Base-by-base conservation (phyloP, 2,888 invertebrate genomes). In the Eutolmus rufibarbis region DNA sequence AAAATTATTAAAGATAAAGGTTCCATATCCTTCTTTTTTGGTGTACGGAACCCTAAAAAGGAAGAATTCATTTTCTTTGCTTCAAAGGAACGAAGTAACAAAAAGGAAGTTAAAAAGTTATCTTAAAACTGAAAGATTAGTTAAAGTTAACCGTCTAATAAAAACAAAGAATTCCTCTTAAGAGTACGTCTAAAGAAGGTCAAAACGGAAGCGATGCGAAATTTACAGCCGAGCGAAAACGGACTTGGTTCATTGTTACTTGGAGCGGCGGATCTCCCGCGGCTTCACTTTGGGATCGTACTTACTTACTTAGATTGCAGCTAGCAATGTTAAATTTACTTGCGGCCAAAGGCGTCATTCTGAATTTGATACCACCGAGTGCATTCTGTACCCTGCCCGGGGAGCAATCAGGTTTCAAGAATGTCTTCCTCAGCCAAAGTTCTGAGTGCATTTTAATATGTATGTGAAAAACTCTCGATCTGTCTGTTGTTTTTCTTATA, bases 261-360 rank as follows among this genome's bases (percentile, higher is more conserved):
- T 56, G 51, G 77, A 86, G 40, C 87, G 87, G 88, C 87, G 86
- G 81, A 87, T 86, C 84, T 46, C 86, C 88, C 56, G 89, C 89
- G 85, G 89, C 87, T 81, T 88, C 86, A 87, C 87, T 87, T 89
- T 89, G 66, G 87, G 87, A 89, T 88, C 34, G 43, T 46, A 46
- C 43, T 46, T 46, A 16, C 16, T 46, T 28, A 46, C n/a, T 51
- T 43, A 76, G 76, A 37, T 37, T 46, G 74, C 76, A 74, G 43
- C 31, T 86, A 23, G 19, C 57, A 34, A 84, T 74, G 84, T 74
- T 74, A 86, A 86, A 86, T 86, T 86, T 76, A 86, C 74, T 89
- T 89, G 89, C 89, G 89, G 88, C 89, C 88, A 88, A 87, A 74
- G 88, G 89, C 89, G 88, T 89, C 88, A 87, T 88, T 86, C 88